phyloP scores from a whole-genome alignment of 2,797 vertebrate species.

The Coranthus polyacanthus region DNA sequence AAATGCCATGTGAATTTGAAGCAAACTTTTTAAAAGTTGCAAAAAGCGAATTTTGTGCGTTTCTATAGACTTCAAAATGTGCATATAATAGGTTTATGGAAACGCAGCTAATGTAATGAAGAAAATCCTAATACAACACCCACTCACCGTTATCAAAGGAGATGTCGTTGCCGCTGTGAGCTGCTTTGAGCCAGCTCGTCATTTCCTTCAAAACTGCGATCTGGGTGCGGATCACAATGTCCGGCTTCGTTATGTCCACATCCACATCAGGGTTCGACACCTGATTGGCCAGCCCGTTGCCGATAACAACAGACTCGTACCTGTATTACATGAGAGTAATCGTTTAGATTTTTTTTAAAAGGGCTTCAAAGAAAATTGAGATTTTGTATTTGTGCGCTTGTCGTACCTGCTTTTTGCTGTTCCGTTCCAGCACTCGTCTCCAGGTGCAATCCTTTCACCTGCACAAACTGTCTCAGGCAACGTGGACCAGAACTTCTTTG shows the following conservation, averaged over 20 bases:
- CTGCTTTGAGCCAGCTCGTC: conserved; percentile 94
- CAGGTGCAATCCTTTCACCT: conserved; percentile 88
- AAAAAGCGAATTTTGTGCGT: no score
- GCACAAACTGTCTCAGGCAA: conserved; percentile 92
- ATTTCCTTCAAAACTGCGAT: conserved; percentile 92
- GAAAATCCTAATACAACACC: not conserved
- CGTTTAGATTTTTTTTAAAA: no score
- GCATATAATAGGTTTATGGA: no score
- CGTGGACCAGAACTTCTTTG: conserved; percentile 98
- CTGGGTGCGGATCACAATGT: conserved; percentile 92
- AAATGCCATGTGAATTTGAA: no score
- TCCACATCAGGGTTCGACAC: conserved; percentile 96
- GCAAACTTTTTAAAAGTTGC: no score
- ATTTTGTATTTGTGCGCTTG: not conserved
- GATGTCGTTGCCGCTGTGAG: conserved; percentile 93
- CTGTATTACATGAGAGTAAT: conserved; percentile 65
- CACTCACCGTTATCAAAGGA: conserved; percentile 88
- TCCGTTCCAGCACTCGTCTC: conserved; percentile 97
- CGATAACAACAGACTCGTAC: conserved; percentile 93
- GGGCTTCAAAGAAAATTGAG: no score
- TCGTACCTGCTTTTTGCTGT: conserved; percentile 94
- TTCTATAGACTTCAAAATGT: no score
- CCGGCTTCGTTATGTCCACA: conserved; percentile 94
- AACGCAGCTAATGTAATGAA: no score
- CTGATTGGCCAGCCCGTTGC: conserved; percentile 95